phyloP scores from a whole-genome alignment of 2,113 vertebrate genomes.

The Chrysochloris asiatica region DNA sequence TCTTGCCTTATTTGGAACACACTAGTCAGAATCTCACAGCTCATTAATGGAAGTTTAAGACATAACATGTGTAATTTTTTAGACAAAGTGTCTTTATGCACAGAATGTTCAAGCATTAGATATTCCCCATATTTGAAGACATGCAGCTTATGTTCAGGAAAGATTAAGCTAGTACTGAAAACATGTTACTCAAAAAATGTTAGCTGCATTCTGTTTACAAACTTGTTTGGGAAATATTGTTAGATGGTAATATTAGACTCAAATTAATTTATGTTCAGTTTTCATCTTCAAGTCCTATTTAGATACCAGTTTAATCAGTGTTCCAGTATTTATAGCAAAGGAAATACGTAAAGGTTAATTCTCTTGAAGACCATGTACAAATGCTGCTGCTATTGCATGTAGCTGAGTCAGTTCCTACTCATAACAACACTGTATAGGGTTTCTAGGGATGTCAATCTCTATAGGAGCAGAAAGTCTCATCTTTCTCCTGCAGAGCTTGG shows the following conservation, averaged over 20 bases:
- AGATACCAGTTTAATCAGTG: neutral
- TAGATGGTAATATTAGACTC: neutral
- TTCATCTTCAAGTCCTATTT: neutral
- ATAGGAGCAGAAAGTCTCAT: too few species aligned
- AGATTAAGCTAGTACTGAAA: neutral
- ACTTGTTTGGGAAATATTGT: neutral
- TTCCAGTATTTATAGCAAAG: neutral
- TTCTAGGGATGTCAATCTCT: too few species aligned
- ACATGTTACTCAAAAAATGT: neutral
- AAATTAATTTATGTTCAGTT: constrained; percentile 26
- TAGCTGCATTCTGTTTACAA: neutral
- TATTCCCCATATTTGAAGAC: neutral
- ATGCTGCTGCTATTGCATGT: too few species aligned
- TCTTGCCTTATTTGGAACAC: neutral
- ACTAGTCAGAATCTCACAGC: neutral
- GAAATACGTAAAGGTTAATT: neutral
- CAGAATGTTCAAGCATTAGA: neutral
- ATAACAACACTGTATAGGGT: too few species aligned
- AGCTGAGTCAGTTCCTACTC: too few species aligned
- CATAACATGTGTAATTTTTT: neutral
- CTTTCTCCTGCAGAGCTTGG: too few species aligned
- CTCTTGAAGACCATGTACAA: neutral
- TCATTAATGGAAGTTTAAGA: neutral
- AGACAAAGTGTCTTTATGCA: neutral
- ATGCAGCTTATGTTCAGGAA: neutral